phyloP scores from a whole-genome alignment of 2,888 invertebrate species.

The Hypsopygia costalis region DNA sequence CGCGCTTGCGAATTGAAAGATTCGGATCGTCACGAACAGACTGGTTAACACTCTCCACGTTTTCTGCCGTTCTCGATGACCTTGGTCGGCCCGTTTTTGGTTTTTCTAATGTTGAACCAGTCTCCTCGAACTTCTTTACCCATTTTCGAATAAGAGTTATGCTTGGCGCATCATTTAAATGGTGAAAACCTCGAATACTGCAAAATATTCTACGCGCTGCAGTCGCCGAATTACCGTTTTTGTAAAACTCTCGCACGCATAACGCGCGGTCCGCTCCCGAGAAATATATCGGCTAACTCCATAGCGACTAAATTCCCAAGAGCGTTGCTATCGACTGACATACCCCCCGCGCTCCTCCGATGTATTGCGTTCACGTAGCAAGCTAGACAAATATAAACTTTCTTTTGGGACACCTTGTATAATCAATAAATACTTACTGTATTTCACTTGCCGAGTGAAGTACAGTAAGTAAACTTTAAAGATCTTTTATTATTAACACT shows the following conservation, averaged over 20 bases:
- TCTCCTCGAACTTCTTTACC: background rate
- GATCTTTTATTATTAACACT: no score
- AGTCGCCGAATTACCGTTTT: conserved; percentile 10
- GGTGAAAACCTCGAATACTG: no score
- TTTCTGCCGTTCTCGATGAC: conserved; percentile 14
- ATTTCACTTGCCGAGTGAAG: no score
- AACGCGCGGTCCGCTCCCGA: conserved; percentile 12
- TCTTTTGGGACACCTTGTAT: no score
- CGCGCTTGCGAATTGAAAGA: conserved; percentile 21
- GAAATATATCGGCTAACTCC: conserved; percentile 11
- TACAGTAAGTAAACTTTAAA: no score
- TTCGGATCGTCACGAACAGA: conserved; percentile 16
- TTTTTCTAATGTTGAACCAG: background rate
- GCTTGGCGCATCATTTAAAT: background rate
- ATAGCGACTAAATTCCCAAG: background rate
- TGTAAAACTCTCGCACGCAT: conserved; percentile 12
- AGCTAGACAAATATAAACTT: no score
- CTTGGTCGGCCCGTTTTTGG: background rate
- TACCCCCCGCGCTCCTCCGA: no score
- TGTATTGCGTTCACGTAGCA: no score
- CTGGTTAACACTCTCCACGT: conserved; percentile 13
- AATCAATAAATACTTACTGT: no score
- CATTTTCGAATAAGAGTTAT: background rate
- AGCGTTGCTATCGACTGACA: no score
- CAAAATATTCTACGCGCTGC: background rate